Evolutionary conservation across 2,113 vertebrate genomes (phyloP), one percentile per base, ranked within the genome.

Genomic region (Gambusia affinis): DNA sequence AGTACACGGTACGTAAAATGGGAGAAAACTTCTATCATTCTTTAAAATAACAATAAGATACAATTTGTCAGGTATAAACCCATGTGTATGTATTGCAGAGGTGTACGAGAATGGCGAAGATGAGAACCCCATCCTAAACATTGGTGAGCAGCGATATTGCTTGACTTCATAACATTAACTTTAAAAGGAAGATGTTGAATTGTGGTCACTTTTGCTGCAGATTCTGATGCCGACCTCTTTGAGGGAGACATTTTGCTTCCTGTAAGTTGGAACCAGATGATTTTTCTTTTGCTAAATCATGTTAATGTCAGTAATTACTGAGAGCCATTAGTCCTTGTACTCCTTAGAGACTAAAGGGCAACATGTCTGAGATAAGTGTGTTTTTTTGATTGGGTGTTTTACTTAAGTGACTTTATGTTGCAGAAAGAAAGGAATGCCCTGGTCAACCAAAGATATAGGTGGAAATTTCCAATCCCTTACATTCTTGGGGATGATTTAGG

Each of bases 401-500:
- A 30, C 7, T 30, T 5, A 6, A 57, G 17, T 88, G 10, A 37
- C 10, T 62, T 91, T 87, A 85, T 83, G 81, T n/a, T 81, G 86
- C 30, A 94, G 92, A 70, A 82, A 8, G 91, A 88, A 31, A 92
- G 90, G 35, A 96, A 96, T 81, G 96, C 88, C 31, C 51, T 97
- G 63, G 90, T 88, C 80, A 22, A 97, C 73, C 92, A 93, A 15
- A 63, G 0, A 2, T 89, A 86, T 88, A 94, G 95, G 78, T 98
- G 97, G 96, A 95, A 91, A 65, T 95, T 97, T 42, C 97, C 97
- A 1, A 89, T 98, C 78, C 96, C 97, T 0, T 98, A 97, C 82
- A 97, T 98, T 81, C 91, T 97, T 82, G 93, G 95, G 60, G 96
- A 97, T 89, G 91, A 93, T 79, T 88, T 98, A 31, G 96, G 97